Percentiles rank a stretch among this genome's conserved stretches.
phyloP scores from a whole-genome alignment of 2,797 vertebrate species.

The Gadopsis marmoratus region DNA sequence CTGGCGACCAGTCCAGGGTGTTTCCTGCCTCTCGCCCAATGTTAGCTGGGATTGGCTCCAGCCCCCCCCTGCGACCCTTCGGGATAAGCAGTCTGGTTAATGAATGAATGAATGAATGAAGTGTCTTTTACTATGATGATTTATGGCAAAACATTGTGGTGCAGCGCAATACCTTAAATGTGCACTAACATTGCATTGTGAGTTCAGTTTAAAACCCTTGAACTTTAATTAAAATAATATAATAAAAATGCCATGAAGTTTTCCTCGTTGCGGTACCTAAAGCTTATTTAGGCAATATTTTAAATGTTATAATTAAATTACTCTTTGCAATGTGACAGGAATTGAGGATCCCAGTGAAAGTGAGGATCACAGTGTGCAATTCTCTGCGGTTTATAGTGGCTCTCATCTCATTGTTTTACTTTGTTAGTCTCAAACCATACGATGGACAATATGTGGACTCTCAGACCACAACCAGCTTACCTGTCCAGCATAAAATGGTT shows the following conservation, averaged over 20 bases:
- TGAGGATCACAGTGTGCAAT: not conserved
- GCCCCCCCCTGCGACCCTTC: too few relatives aligned
- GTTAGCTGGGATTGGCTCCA: too few relatives aligned
- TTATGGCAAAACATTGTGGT: conserved; percentile 26
- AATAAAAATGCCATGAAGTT: not conserved
- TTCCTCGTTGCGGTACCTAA: not conserved
- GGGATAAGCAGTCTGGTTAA: too few relatives aligned
- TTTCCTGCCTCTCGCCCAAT: too few relatives aligned
- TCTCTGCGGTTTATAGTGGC: not conserved
- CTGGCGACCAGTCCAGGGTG: too few relatives aligned
- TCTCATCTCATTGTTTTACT: conserved; percentile 8
- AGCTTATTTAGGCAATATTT: not conserved
- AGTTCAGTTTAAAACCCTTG: conserved; percentile 18
- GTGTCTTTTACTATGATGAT: conserved; percentile 45
- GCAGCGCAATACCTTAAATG: conserved; percentile 16
- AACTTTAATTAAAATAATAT: not conserved
- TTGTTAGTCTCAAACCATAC: not conserved
- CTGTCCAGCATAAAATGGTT: not conserved
- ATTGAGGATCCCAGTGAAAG: not conserved
- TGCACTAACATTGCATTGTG: not conserved
- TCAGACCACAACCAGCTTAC: not conserved
- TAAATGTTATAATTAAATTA: conserved; percentile 5
- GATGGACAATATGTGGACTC: not conserved
- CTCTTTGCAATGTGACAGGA: not conserved
- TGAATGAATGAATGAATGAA: too few relatives aligned